Evolutionary conservation across 2,888 invertebrate species (phyloP).

Genomic region (Epinotia brunnichana): DNA sequence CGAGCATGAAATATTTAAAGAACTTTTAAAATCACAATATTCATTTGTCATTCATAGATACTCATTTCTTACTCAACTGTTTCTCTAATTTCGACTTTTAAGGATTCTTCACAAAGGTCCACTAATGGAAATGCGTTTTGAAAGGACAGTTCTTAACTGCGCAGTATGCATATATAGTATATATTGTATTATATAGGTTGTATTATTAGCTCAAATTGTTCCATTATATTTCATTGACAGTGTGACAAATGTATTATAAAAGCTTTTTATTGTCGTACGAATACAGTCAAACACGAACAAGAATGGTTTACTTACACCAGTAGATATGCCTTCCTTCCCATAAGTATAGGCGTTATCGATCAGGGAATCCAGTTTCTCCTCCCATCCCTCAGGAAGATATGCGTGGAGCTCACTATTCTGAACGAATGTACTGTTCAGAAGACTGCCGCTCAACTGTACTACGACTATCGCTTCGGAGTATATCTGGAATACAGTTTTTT

Average conservation of each 20-base stretch:
- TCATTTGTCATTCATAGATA: neutral
- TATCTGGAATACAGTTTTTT: conserved; percentile 83
- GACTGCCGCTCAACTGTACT: conserved; percentile 93
- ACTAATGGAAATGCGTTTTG: neutral
- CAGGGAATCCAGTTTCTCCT: conserved; percentile 93
- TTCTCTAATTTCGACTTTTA: neutral
- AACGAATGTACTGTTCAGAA: conserved; percentile 94
- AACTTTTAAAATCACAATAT: neutral
- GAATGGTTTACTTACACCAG: conserved; percentile 84
- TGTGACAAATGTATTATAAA: no score
- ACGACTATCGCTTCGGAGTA: conserved; percentile 97
- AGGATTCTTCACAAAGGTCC: neutral
- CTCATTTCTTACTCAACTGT: neutral
- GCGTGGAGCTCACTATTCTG: conserved; percentile 94
- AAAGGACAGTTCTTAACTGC: neutral
- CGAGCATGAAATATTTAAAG: conserved; percentile 19
- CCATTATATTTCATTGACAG: no score
- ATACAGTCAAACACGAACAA: no score
- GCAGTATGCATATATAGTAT: no score
- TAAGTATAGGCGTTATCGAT: conserved; percentile 97
- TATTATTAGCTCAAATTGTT: no score
- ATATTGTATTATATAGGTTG: no score
- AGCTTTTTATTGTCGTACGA: neutral
- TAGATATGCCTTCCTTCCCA: conserved; percentile 95
- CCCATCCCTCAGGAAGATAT: conserved; percentile 92